Base-by-base conservation (phyloP, 2,797 vertebrate species). In the Ambastaia sidthimunki region DNA sequence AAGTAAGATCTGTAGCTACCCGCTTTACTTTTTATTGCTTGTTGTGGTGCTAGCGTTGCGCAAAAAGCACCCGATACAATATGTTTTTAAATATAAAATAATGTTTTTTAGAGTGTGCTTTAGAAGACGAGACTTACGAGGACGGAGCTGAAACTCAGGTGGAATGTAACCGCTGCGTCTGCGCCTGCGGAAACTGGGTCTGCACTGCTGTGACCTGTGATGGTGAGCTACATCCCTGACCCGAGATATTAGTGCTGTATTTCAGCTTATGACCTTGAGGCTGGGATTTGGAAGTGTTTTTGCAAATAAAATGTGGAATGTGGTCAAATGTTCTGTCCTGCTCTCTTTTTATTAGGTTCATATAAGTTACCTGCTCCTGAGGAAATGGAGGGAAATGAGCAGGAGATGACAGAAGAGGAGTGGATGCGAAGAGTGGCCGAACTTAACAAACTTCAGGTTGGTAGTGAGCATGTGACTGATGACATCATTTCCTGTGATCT, bases 111-210 rank as follows among this genome's bases (percentile, higher is more conserved):
- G 98, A 98, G 87, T 99, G 97, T 82, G 96, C 97, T 81, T 90
- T 99, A 89, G 98, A 98, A 89, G 98, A 99, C 25, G 98, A 99
- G 88, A 96, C 91, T 0, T 99, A 96, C 0, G 96, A 97, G 65
- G 98, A 99, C 0, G 98, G 98, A 80, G 96, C 98, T 0, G 97
- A 98, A 93, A 98, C 97, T 0, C 95, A 98, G 87, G 97, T 98
- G 76, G 97, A 98, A 85, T 99, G 98, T 85, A 99, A 99, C 90
- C 95, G 96, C 85, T 99, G 98, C 0, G 97, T 99, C 75, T 99
- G 98, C 60, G 97, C 98, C 76, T 98, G 97, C 4, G 98, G 98
- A 11, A 99, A 98, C 93, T 99, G 98, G 98, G 97, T 99, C 85
- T 99, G 98, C 95, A 99, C 98, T 0, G 97, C 97, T 15, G 97